Conservation (phyloP, 2,888 invertebrate species). For the Kuschelorhynchus macadamiae region DNA sequence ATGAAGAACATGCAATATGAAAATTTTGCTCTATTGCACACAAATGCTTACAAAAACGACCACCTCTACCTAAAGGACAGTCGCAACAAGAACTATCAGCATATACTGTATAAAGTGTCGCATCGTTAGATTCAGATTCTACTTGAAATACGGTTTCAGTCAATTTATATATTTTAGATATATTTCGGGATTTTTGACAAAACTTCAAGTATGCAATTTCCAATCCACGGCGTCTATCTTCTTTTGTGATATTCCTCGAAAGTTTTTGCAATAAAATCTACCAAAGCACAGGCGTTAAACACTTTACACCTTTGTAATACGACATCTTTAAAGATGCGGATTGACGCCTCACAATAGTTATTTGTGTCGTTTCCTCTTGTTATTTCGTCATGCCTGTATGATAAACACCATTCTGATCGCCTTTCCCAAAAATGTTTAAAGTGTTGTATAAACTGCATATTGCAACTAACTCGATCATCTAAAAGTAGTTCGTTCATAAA, state of each 20-base stretch:
- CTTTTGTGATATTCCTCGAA: slow-evolving; percentile 4
- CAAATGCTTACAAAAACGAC: slow-evolving; percentile 1
- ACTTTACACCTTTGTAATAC: background rate
- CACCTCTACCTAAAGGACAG: too few species aligned
- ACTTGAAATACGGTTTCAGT: too few species aligned
- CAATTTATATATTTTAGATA: too few species aligned
- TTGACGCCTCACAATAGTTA: too few species aligned
- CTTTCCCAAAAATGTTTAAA: too few species aligned
- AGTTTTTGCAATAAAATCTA: background rate
- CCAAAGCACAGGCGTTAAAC: background rate
- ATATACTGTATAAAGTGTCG: too few species aligned
- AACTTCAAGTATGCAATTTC: too few species aligned
- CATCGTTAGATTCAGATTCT: too few species aligned
- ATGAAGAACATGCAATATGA: too few species aligned
- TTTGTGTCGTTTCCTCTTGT: background rate
- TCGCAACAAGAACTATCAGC: background rate
- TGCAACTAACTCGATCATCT: slow-evolving; percentile 1
- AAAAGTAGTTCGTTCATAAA: slow-evolving; percentile 1
- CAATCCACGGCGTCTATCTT: too few species aligned
- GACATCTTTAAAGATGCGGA: background rate
- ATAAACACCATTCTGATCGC: background rate
- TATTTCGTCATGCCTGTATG: background rate
- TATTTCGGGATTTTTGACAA: too few species aligned
- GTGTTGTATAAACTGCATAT: background rate
- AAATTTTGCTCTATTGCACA: slow-evolving; percentile 1